phyloP scores from a whole-genome alignment of 2,888 invertebrate genomes.

The Liodrosophila aerea region DNA sequence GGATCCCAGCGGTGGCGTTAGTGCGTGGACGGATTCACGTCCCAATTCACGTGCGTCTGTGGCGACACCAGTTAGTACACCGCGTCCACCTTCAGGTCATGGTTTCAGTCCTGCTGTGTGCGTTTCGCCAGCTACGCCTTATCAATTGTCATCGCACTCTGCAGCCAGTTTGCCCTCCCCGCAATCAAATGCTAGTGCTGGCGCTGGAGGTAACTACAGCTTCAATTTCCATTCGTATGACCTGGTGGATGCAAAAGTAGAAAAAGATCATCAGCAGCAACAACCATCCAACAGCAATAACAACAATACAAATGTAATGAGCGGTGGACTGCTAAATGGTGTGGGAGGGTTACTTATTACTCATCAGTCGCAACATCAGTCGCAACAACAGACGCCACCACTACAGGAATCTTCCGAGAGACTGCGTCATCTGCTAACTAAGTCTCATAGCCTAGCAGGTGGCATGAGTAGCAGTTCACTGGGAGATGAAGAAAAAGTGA shows the following conservation, averaged over 20 bases:
- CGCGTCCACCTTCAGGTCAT: constrained; percentile 85
- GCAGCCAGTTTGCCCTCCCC: constrained; percentile 83
- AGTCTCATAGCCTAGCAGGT: constrained; percentile 71
- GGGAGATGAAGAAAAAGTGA: constrained; percentile 79
- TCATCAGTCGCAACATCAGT: constrained; percentile 38
- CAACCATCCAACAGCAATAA: constrained; percentile 44
- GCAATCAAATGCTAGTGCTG: constrained; percentile 81
- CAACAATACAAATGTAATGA: constrained; percentile 80
- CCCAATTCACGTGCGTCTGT: constrained; percentile 87
- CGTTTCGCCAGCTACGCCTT: constrained; percentile 83
- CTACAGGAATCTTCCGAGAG: constrained; percentile 82
- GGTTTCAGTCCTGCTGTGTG: constrained; percentile 83
- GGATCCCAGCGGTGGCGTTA: constrained; percentile 78
- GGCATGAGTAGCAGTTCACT: constrained; percentile 34
- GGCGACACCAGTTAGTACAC: constrained; percentile 85
- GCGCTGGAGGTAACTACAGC: constrained; percentile 65
- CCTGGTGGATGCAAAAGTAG: constrained; percentile 68
- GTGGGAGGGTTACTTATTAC: constrained; percentile 67
- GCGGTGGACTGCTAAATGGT: constrained; percentile 67
- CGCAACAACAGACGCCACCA: constrained; percentile 53
- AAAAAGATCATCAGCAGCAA: constrained; percentile 62
- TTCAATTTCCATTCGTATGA: constrained; percentile 77
- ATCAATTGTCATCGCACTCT: constrained; percentile 81
- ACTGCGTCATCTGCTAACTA: constrained; percentile 83
- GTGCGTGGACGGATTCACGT: constrained; percentile 82